phyloP scores from a whole-genome alignment of 2,113 vertebrate species.

The Prunella fulvescens region DNA sequence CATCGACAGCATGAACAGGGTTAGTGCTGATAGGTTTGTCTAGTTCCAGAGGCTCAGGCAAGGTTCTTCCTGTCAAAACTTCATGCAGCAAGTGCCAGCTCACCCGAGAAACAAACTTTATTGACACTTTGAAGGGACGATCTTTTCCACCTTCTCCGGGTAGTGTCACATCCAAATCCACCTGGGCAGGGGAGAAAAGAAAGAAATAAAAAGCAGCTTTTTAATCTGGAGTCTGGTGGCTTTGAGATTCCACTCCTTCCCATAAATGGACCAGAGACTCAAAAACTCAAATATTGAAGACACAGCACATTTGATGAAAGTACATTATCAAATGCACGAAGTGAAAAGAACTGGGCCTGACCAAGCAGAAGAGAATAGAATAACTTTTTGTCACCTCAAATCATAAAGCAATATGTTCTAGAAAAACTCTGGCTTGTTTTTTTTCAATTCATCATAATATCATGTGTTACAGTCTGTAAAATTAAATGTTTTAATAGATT shows the following conservation, averaged over 20 bases:
- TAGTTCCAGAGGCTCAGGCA: slow-evolving; percentile 95
- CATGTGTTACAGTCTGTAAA: background rate
- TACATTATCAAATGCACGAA: background rate
- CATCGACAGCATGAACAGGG: slow-evolving; percentile 97
- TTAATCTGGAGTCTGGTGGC: background rate
- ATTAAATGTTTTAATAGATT: background rate
- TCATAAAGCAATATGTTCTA: background rate
- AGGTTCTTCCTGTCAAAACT: slow-evolving; percentile 94
- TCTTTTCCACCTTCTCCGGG: slow-evolving; percentile 98
- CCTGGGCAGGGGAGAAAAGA: slow-evolving; percentile 65
- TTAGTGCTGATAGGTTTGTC: slow-evolving; percentile 99
- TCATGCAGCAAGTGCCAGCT: slow-evolving; percentile 99
- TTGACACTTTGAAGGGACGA: slow-evolving; percentile 96
- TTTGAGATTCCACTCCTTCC: background rate
- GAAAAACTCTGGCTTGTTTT: background rate
- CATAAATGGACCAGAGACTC: background rate
- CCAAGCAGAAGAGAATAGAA: background rate
- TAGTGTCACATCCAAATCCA: slow-evolving; percentile 99
- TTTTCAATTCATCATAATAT: background rate
- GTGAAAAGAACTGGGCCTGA: background rate
- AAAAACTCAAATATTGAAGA: background rate
- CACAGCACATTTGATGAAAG: background rate
- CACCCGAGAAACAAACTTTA: slow-evolving; percentile 97
- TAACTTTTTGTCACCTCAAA: background rate
- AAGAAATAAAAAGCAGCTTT: background rate